Evolutionary conservation across 1,140 invertebrate genomes (phyloP), one percentile per base, ranked within the genome.

Genomic region (Drosophila kanapiae): DNA sequence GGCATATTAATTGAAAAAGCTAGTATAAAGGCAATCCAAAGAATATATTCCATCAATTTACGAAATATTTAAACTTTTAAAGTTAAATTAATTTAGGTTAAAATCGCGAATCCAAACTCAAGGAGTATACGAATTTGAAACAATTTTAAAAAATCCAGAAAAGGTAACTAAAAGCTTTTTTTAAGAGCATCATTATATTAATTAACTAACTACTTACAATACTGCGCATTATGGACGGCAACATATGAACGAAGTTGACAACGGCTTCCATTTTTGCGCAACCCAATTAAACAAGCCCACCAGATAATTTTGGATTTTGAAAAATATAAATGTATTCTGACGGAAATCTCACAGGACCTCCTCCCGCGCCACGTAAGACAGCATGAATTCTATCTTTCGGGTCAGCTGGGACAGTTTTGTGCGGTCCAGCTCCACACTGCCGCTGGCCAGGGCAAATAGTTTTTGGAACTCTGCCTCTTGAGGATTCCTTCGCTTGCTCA

Each of bases 311-410:
- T 10, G 14, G 27, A 63, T 57, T 63, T 79, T 16, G 42, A 48
- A 51, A 58, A 58, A 38, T 33, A 14, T 47, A 16, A n/a, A 37
- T 54, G 0, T 42, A 69, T 75, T 57, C 63, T 78, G 76, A 59
- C 68, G 35, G 35, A 18, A 29, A 63, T 54, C 16, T 87, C 71
- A 87, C 23, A 77, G 68, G 27, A 61, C 56, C 47, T 78, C 71
- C n/a, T 92, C 91, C 45, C 79, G 69, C 16, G 94, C 94, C 49
- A 95, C 90, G 94, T 94, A 96, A 0, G 95, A 95, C 64, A 96
- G 93, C 91, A 95, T 95, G 93, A 95, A 96, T 84, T 96, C 95
- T 10, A 96, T 85, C 93, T 96, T 96, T 80, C 95, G 96, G 3
- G 94, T 84, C 75, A 93, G 93, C 47, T 94, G 93, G 74, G 94